Evolutionary conservation across 2,113 vertebrate species (phyloP).

Genomic region (Illadopsis cleaveri): DNA sequence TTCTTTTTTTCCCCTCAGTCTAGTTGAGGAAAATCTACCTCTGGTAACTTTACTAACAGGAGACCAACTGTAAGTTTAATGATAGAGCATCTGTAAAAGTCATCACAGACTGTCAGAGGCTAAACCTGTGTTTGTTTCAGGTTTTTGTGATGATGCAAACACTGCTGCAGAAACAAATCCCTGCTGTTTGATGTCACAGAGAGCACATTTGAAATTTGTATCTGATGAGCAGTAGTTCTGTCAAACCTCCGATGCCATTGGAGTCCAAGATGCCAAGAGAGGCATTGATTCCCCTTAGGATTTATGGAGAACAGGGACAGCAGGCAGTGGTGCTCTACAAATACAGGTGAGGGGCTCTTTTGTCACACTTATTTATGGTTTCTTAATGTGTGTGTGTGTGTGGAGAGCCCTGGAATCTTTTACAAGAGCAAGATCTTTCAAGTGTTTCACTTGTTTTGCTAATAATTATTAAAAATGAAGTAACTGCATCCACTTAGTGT

Average conservation of each 20-base stretch:
- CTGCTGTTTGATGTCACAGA: background rate
- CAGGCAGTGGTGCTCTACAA: background rate
- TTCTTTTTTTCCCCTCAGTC: background rate
- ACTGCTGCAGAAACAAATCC: background rate
- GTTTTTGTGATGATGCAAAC: background rate
- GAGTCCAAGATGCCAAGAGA: background rate
- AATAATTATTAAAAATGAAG: background rate
- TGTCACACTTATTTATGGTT: background rate
- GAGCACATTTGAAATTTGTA: background rate
- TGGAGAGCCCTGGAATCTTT: background rate
- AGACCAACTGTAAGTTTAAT: background rate
- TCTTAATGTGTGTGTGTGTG: background rate
- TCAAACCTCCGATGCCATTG: background rate
- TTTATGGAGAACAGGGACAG: background rate
- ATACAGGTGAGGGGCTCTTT: background rate
- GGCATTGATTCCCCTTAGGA: background rate
- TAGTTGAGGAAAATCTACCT: constrained; percentile 41
- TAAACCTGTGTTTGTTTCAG: background rate
- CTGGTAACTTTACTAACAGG: constrained; percentile 15
- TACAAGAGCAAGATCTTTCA: background rate
- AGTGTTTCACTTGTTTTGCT: background rate
- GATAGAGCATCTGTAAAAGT: background rate
- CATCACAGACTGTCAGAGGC: background rate
- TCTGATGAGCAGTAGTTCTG: background rate
- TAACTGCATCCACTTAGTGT: background rate